Percentiles rank a stretch among this genome's conserved stretches.
Conservation (phyloP, 2,797 vertebrate species). For the Sternarchorhynchus goeldii region DNA sequence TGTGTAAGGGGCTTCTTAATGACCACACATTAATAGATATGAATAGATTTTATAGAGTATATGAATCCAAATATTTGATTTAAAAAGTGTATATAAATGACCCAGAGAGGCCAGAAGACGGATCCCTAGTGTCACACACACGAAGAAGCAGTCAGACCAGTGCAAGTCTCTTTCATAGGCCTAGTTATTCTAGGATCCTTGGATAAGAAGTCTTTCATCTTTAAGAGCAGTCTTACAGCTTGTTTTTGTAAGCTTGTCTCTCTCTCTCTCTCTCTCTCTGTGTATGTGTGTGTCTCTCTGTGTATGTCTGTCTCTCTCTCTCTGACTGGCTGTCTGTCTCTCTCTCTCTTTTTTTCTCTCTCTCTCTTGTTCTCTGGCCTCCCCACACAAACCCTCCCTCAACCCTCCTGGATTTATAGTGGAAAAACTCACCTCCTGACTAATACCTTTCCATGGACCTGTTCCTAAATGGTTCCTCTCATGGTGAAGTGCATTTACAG, state of each 20-base stretch:
- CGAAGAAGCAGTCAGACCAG: conserved; percentile 18
- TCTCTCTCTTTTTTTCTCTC: conserved; percentile 1
- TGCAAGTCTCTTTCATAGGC: conserved; percentile 16
- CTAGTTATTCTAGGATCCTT: conserved; percentile 11
- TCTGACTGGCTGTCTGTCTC: neutral
- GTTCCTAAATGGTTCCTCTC: conserved; percentile 38
- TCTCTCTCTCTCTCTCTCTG: neutral
- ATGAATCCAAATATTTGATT: no score
- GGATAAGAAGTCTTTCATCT: conserved; percentile 38
- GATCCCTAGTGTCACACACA: neutral
- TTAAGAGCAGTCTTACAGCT: conserved; percentile 30
- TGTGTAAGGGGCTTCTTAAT: neutral
- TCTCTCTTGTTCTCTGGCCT: conserved; percentile 20
- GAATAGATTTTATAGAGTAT: neutral
- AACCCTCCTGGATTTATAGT: conserved; percentile 51
- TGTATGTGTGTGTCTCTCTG: no score
- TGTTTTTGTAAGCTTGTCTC: conserved; percentile 5
- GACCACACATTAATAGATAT: neutral
- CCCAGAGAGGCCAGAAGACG: neutral
- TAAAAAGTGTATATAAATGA: neutral
- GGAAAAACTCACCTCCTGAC: conserved; percentile 53
- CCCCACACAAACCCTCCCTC: conserved; percentile 40
- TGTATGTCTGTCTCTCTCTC: neutral
- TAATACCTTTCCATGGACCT: conserved; percentile 39
- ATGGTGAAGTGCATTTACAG: conserved; percentile 36